Base-by-base conservation (phyloP, 2,888 invertebrate species). In the Papilio gigon region DNA sequence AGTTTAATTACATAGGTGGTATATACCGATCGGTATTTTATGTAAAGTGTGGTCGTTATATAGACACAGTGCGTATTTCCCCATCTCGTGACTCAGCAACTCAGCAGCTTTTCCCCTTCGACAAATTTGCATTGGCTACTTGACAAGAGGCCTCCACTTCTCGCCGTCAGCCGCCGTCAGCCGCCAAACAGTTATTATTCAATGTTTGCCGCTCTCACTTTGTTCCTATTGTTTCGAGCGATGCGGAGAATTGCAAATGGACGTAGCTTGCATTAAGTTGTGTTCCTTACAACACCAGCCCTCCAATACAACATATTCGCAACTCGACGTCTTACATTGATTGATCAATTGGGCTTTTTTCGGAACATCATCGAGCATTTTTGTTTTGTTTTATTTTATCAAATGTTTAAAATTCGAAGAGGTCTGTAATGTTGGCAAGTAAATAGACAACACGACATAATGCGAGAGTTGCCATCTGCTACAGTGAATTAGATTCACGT, bases 81-180 rank as follows among this genome's bases (percentile, higher is more conserved):
- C 67, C 62, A 56, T 20, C 20, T 40, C 53, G 25, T 66, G 66
- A 66, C 35, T 66, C 66, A 60, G 47, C 35, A 35, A 44, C 33
- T 44, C 59, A 35, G 22, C 40, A 67, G 50, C 40, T 42, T 61
- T 67, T 53, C 22, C 67, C 67, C 42, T n/a, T 30, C n/a, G 44
- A 25, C 27, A 30, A 56, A 67, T 67, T 67, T 67, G 42, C 67
- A 58, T 67, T 62, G 53, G 42, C 40, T 40, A 62, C 56, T 66
- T 60, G 66, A 37, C 47, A 66, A 66, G 60, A 27, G 60, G 6
- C 27, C 9, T 58, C 58, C n/a, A 35, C 35, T 56, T 53, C n/a
- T 27, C 53, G 53, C 56, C 40, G n/a, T 17, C 40, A n/a, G n/a
- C n/a, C n/a, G n/a, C n/a, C n/a, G n/a, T n/a, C n/a, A n/a, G n/a